Evolutionary conservation across 2,113 vertebrate species (phyloP), one percentile per base, ranked within the genome.

Genomic region (Vulpes lagopus): DNA sequence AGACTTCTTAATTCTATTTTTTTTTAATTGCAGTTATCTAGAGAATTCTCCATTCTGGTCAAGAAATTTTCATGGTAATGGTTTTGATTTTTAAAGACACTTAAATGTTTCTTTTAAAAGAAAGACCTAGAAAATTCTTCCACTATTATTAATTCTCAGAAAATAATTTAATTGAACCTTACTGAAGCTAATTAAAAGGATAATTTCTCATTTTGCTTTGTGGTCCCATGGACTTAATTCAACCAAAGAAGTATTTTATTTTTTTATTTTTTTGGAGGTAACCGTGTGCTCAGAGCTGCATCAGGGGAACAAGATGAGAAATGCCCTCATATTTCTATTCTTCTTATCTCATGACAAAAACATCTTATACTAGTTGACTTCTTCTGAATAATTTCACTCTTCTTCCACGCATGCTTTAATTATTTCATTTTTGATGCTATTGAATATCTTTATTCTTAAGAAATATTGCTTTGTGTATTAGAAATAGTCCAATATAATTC

Each of bases 111-210:
- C 88, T 88, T 96, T 98, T 95, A 82, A 97, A 98, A 98, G 76
- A 27, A 96, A 97, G 97, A 98, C 97, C 97, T 96, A 98, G 81
- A 98, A 98, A 98, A 96, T 94, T 97, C 84, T 90, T 86, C 71
- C 79, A 83, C 67, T 97, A 94, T 97, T 98, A 98, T 98, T 98
- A 98, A 98, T 98, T 97, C 73, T 97, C 82, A 97, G 97, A 98
- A 98, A 98, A 98, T 98, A 98, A 98, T 98, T 98, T 98, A 98
- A 98, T 98, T 98, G 98, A 98, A 92, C 14, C 97, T 90, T 85
- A 97, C 94, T 91, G 71, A 95, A 98, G 94, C 97, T 98, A 98
- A 98, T 98, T 98, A 98, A 97, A 97, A 98, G 95, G 97, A 94
- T 98, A 96, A 98, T 98, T 98, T 98, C 97, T 98, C 97, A 98